These are phyloP conservation scores for Tychaedon coryphoeus DNA, from an alignment of 2,113 vertebrate genomes.

Conservation along the genomic window DNA sequence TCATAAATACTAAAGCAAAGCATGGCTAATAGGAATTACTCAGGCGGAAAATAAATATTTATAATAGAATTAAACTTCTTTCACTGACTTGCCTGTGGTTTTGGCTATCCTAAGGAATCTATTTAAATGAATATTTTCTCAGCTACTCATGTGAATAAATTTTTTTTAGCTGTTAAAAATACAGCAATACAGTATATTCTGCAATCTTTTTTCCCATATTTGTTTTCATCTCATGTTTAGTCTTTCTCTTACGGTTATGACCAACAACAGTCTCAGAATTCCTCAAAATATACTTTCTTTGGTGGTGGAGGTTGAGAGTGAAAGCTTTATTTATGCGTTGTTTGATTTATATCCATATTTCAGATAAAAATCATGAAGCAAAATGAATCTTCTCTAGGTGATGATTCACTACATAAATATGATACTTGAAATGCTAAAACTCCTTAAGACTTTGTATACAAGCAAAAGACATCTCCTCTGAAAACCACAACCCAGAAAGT, in stretches of 20 bases:
- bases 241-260: neutral
- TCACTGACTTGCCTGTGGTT: neutral
- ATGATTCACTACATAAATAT: neutral
- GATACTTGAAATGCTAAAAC: neutral
- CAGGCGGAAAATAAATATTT: neutral
- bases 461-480: neutral
- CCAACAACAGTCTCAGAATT: neutral
- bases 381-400: neutral
- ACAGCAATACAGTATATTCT: neutral
- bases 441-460: neutral
- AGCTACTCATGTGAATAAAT: neutral
- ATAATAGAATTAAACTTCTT: neutral
- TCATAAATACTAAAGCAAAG: neutral
- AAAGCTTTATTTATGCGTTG: neutral
- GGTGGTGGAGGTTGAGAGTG: accelerated
- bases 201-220: neutral
- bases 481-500: neutral
- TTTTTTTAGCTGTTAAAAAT: neutral
- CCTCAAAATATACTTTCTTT: neutral
- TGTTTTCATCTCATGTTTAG: neutral
- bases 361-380: neutral
- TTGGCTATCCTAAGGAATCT: neutral
- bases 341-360: neutral
- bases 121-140: neutral
- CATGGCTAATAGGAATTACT: neutral